Base-by-base conservation (phyloP, 1,140 invertebrate species). In the Rhopalosiphum maidis region DNA sequence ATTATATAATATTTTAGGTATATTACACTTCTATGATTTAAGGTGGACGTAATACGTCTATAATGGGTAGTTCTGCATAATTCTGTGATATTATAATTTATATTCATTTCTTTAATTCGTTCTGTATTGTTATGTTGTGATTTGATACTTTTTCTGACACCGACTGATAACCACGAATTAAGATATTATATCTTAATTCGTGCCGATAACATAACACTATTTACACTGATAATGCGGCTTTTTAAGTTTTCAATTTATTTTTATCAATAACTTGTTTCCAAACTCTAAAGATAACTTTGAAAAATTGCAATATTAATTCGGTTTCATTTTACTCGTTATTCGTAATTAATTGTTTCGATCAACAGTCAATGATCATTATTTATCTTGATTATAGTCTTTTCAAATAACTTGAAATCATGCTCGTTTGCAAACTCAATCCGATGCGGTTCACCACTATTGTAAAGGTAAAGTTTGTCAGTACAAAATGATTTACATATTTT, bases 391-490 rank as follows among this genome's bases (percentile, higher is more conserved):
- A 68, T 18, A 77, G 15, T 77, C 4, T 77, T 77, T 77, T 77
- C 30, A 68, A 68, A n/a, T 48, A 25, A 60, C 5, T 1, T 5
- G n/a, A 23, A 51, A 43, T 43, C 8, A 93, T 87, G 92, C 41
- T 93, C 3, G 85, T 92, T 35, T 25, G 30, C 4, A 92, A 85
- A 37, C 22, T 82, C 2, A 82, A 83, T 41, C 46, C 46, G 0
- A 82, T 82, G 18, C n/a, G 46, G 41, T 51, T 92, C 15, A 46
- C 68, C 3, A 15, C 91, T 35, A 37, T 92, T 92, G 30, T 51
- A 51, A 92, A 92, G 91, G 91, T 92, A 82, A 77, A 1, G 68
- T 46, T 83, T 23, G 22, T 5, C 30, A 51, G 35, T 89, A 48
- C 22, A 35, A 9, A 54, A 37, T 89, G 2, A n/a, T 35, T 23